Percentiles rank a stretch among this genome's conserved stretches.
Conservation (phyloP, 1,140 invertebrate genomes). For the Aphelinus atriplicis region DNA sequence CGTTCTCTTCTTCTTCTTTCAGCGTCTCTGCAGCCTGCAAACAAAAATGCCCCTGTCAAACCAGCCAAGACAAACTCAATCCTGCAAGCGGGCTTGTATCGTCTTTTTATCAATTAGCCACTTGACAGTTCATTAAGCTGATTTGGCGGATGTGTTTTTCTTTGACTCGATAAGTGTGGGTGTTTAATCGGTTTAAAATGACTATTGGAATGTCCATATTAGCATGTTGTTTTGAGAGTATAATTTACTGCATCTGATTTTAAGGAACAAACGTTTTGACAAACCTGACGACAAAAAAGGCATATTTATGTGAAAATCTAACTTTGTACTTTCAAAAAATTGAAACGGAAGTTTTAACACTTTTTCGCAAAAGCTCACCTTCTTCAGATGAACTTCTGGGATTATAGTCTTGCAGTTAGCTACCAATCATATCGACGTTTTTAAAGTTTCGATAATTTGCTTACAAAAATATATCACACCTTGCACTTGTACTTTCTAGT, state of each 20-base stretch:
- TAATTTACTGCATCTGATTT: background rate
- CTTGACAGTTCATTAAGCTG: slow-evolving; percentile 37
- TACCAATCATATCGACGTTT: too few species aligned
- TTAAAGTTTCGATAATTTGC: too few species aligned
- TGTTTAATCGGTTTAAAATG: slow-evolving; percentile 32
- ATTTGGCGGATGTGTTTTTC: background rate
- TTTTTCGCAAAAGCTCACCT: too few species aligned
- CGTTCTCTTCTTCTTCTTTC: background rate
- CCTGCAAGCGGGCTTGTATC: slow-evolving; percentile 8
- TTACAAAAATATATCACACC: too few species aligned
- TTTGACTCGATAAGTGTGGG: background rate
- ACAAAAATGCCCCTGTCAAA: slow-evolving; percentile 32
- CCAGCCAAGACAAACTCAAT: slow-evolving; percentile 34
- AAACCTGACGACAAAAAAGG: too few species aligned
- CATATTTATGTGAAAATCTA: too few species aligned
- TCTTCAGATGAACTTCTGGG: too few species aligned
- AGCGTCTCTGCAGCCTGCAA: background rate
- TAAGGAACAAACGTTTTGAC: too few species aligned
- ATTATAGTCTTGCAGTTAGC: too few species aligned
- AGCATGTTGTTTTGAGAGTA: slow-evolving; percentile 1
- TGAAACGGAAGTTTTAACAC: too few species aligned
- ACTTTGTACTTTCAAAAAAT: too few species aligned
- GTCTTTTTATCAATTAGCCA: slow-evolving; percentile 40
- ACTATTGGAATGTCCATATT: slow-evolving; percentile 1
- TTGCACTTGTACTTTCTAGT: too few species aligned